Evolutionary conservation across 2,888 invertebrate genomes (phyloP).

Genomic region (Sarcophaga carnaria): DNA sequence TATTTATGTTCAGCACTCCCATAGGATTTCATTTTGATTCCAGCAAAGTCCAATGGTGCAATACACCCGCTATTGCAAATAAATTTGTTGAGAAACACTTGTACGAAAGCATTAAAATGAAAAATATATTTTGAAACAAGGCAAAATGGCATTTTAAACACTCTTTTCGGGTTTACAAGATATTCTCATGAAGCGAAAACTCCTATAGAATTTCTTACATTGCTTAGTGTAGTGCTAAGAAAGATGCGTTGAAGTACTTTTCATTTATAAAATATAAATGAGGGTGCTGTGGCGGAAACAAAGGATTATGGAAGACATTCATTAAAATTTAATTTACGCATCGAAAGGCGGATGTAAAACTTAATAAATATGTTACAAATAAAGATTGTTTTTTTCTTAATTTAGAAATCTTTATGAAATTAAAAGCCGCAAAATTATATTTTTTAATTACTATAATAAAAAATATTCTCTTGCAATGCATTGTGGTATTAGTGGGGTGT

Average conservation of each 20-base stretch:
- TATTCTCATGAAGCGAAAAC: neutral
- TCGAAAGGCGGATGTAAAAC: slow-evolving; percentile 10
- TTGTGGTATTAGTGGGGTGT: too few species aligned
- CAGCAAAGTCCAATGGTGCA: slow-evolving; percentile 20
- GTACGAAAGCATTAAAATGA: slow-evolving; percentile 6
- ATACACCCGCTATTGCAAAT: slow-evolving; percentile 46
- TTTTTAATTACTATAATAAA: too few species aligned
- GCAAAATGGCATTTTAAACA: neutral
- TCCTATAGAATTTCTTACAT: neutral
- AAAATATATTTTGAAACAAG: neutral
- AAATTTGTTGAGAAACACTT: slow-evolving; percentile 49
- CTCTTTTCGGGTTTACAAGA: neutral
- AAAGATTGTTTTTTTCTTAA: neutral
- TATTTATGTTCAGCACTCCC: slow-evolving; percentile 29
- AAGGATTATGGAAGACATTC: slow-evolving; percentile 35
- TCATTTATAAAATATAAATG: slow-evolving; percentile 1
- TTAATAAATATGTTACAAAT: slow-evolving; percentile 9
- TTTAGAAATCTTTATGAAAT: too few species aligned
- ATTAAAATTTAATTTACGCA: neutral
- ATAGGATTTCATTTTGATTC: neutral
- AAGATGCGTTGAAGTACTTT: neutral
- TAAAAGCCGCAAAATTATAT: too few species aligned
- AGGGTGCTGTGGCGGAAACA: slow-evolving; percentile 44
- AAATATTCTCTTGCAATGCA: too few species aligned
- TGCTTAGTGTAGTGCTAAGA: slow-evolving; percentile 4